Conservation (phyloP, 2,797 vertebrate genomes). For the Myotis findleyi region DNA sequence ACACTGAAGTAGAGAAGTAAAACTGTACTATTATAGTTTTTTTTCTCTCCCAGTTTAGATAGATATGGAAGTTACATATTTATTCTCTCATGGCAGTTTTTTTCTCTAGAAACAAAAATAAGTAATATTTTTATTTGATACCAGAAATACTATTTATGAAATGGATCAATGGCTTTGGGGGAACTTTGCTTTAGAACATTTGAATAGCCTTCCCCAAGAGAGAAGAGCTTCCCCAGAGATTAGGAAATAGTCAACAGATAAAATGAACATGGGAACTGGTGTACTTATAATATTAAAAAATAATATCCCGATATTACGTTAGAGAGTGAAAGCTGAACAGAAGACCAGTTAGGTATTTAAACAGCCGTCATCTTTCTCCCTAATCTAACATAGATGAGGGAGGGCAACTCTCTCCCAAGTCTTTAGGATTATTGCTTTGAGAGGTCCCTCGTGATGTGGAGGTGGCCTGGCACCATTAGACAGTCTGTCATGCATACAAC, state of each 20-base stretch:
- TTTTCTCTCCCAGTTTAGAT: background rate
- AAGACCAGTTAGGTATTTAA: background rate
- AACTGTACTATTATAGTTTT: background rate
- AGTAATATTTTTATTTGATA: slow-evolving; percentile 17
- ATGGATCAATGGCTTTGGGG: background rate
- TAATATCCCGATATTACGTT: slow-evolving; percentile 1
- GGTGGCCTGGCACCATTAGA: background rate
- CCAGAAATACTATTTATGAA: background rate
- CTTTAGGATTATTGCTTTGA: background rate
- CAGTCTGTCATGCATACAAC: background rate
- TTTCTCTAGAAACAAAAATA: background rate
- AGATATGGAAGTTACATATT: background rate
- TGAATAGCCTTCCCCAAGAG: background rate
- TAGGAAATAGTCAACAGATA: background rate
- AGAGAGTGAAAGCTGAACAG: background rate
- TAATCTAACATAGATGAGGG: background rate
- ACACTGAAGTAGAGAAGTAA: background rate
- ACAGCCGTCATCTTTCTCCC: background rate
- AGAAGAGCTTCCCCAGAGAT: slow-evolving; percentile 22
- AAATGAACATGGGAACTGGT: background rate
- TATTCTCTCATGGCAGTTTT: background rate
- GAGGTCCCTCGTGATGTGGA: background rate
- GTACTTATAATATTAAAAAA: slow-evolving; percentile 8
- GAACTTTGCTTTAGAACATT: background rate
- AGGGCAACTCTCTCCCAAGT: background rate